phyloP scores from a whole-genome alignment of 2,797 vertebrate genomes.

The Rhadinocentrus ornatus region DNA sequence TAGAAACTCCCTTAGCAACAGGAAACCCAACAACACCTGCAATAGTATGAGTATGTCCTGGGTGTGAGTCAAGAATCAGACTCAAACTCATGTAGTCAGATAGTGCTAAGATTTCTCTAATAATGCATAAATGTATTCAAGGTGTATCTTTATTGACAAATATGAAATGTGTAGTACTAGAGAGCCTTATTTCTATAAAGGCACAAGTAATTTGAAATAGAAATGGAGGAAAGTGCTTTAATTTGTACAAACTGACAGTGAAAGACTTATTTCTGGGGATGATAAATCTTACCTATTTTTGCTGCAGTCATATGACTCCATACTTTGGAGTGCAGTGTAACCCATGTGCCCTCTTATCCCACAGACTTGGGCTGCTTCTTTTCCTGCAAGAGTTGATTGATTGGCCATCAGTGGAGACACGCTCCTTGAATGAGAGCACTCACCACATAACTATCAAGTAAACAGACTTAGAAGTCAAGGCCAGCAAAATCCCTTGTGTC shows the following conservation, averaged over 20 bases:
- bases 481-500: constrained; percentile 81
- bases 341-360: constrained; percentile 63
- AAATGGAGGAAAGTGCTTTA: background rate
- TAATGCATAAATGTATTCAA: constrained; percentile 33
- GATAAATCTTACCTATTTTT: constrained; percentile 42
- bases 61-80: constrained; percentile 72
- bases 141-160: constrained; percentile 28
- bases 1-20: constrained; percentile 81
- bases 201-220: constrained; percentile 3
- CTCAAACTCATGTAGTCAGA: constrained; percentile 63
- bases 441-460: constrained; percentile 75
- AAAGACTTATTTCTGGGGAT: constrained; percentile 33
- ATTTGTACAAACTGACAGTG: constrained; percentile 3
- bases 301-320: constrained; percentile 52
- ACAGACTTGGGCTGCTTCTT: constrained; percentile 61
- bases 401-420: constrained; percentile 80
- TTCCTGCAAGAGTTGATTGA: constrained; percentile 77
- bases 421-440: constrained; percentile 66
- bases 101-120: constrained; percentile 38
- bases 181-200: constrained; percentile 8
- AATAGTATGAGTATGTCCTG: constrained; percentile 70
- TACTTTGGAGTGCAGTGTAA: constrained; percentile 56
- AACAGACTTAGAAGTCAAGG: constrained; percentile 83
- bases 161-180: constrained; percentile 4
- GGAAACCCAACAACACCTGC: constrained; percentile 81